Percentiles rank a stretch among this genome's conserved stretches.
Evolutionary conservation across 2,797 vertebrate species (phyloP).

Genomic region (Brachyalestes nurse): DNA sequence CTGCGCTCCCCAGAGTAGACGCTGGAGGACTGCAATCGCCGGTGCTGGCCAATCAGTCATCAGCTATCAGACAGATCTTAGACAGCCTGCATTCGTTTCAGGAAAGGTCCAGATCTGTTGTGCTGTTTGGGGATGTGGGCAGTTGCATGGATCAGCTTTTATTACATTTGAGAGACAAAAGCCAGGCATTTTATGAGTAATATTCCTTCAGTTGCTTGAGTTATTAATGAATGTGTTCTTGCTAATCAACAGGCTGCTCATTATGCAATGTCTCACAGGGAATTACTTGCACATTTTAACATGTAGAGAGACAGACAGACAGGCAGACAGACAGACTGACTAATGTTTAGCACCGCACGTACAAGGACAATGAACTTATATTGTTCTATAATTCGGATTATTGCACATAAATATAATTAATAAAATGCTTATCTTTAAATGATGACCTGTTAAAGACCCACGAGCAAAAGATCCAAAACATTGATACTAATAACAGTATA

Average conservation of each 20-base stretch:
- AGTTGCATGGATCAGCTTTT: conserved; percentile 8
- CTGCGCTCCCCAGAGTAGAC: neutral
- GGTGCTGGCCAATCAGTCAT: neutral
- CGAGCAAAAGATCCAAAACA: neutral
- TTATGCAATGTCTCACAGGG: conserved; percentile 2
- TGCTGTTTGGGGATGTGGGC: neutral
- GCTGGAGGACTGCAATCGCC: neutral
- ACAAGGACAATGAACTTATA: too few species aligned
- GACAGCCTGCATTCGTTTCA: neutral
- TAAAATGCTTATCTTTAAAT: conserved; percentile 7
- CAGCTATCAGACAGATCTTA: neutral
- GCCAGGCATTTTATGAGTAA: neutral
- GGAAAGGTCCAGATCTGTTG: neutral
- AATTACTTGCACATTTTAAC: neutral
- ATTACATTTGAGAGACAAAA: conserved; percentile 13
- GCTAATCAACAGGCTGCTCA: neutral
- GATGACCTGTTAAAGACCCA: neutral
- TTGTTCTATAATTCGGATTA: neutral
- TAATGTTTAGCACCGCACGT: too few species aligned
- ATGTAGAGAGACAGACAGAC: neutral
- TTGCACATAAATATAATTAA: neutral
- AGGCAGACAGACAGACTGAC: too few species aligned
- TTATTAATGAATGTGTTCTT: conserved; percentile 11
- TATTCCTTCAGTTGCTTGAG: neutral
- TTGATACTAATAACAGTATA: neutral